Percentiles rank a stretch among this genome's conserved stretches.
phyloP scores from a whole-genome alignment of 2,113 vertebrate genomes.

The Coryphaenoides rupestris region DNA sequence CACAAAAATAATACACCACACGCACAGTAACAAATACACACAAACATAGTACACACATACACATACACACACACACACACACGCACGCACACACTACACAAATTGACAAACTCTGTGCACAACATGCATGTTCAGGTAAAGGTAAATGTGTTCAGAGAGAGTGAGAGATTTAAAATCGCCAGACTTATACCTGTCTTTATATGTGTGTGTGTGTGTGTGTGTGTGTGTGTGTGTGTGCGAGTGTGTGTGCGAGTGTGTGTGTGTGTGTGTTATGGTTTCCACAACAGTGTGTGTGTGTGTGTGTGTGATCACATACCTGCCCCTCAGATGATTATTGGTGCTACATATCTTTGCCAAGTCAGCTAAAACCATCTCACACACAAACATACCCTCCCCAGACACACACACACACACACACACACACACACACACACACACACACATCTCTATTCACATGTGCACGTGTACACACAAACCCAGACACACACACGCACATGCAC shows the following conservation, averaged over 20 bases:
- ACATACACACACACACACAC: too few species aligned
- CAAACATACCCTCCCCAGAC: neutral
- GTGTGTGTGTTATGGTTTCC: neutral
- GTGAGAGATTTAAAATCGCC: too few species aligned
- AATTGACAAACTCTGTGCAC: too few species aligned
- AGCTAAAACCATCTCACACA: neutral
- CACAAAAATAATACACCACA: too few species aligned
- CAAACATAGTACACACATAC: too few species aligned
- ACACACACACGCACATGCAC: neutral
- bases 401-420: constrained; percentile 3
- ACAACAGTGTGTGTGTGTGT: constrained; percentile 8
- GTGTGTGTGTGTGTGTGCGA: constrained; percentile 8
- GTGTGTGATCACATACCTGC: constrained; percentile 13
- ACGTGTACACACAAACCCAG: neutral
- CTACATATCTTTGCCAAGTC: too few species aligned
- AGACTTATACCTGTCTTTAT: neutral
- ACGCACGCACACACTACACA: too few species aligned
- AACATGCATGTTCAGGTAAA: too few species aligned
- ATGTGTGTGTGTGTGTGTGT: neutral
- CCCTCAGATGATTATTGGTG: neutral
- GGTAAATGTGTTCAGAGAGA: too few species aligned
- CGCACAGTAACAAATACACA: too few species aligned
- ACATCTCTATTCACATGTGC: neutral
- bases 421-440: constrained; percentile 7
- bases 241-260: neutral